phyloP scores from a whole-genome alignment of 2,113 vertebrate genomes.

The Ovis aries region ARS-UI_Ramb_v3.0 NC_056074.1:19956501-19957000 shows the following conservation, averaged over 20 bases:
- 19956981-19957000: not conserved
- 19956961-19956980: not conserved
- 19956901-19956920: conserved; percentile 46
- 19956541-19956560: not conserved
- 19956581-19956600: not conserved
- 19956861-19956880: conserved; percentile 48
- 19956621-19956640: not conserved
- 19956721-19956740: not conserved
- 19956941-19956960: not conserved
- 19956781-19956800: conserved; percentile 33
- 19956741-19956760: not conserved
- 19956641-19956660: not conserved
- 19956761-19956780: conserved; percentile 24
- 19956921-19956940: not conserved
- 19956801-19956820: conserved; percentile 32
- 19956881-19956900: conserved; percentile 22
- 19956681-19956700: not conserved
- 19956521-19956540: not conserved
- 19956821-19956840: conserved; percentile 30
- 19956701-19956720: not conserved
- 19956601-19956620: not conserved
- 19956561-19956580: not conserved
- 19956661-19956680: not conserved
- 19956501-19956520: not conserved
- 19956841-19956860: conserved; percentile 48